A percentile compares a stretch with the other conserved stretches of the same genome.
These are phyloP conservation scores for Epizoanthus scotinus DNA, from an alignment of 92 coral and sea anemone species.

Conservation along the genomic window DNA sequence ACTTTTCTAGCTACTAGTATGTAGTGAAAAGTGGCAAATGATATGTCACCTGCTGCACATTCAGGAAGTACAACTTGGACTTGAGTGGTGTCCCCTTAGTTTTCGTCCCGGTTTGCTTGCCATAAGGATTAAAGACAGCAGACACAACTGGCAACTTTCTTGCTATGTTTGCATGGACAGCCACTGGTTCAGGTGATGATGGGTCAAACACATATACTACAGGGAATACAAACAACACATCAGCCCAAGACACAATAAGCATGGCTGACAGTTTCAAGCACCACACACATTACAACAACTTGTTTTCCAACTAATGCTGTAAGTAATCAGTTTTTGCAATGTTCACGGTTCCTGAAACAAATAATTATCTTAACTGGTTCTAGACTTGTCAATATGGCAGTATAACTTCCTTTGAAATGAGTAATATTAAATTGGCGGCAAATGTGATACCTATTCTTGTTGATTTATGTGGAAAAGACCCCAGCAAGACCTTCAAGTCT, in stretches of 20 bases:
- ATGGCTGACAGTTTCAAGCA: too few relatives aligned
- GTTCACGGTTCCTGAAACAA: too few relatives aligned
- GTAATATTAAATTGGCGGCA: too few relatives aligned
- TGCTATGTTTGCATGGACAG: slow-evolving; percentile 66
- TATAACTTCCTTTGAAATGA: too few relatives aligned
- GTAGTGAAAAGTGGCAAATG: neutral
- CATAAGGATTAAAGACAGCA: slow-evolving; percentile 72
- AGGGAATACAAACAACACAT: neutral
- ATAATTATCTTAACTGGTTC: too few relatives aligned
- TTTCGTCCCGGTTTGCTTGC: slow-evolving; percentile 24
- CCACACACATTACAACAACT: too few relatives aligned
- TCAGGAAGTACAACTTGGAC: slow-evolving; percentile 79
- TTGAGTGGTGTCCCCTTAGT: slow-evolving; percentile 39
- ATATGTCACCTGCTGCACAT: slow-evolving; percentile 60
- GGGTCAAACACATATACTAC: slow-evolving; percentile 94
- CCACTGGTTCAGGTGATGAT: slow-evolving; percentile 80
- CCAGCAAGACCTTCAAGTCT: too few relatives aligned
- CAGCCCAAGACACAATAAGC: neutral
- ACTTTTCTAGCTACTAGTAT: neutral
- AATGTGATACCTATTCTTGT: too few relatives aligned
- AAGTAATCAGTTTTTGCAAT: too few relatives aligned
- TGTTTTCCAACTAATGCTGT: too few relatives aligned
- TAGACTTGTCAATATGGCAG: too few relatives aligned
- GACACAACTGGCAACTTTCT: slow-evolving; percentile 53
- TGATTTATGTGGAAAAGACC: too few relatives aligned